A percentile compares a stretch with the other conserved stretches of the same genome.
Conservation (phyloP, 2,888 invertebrate genomes). For the Arctia plantaginis region DNA sequence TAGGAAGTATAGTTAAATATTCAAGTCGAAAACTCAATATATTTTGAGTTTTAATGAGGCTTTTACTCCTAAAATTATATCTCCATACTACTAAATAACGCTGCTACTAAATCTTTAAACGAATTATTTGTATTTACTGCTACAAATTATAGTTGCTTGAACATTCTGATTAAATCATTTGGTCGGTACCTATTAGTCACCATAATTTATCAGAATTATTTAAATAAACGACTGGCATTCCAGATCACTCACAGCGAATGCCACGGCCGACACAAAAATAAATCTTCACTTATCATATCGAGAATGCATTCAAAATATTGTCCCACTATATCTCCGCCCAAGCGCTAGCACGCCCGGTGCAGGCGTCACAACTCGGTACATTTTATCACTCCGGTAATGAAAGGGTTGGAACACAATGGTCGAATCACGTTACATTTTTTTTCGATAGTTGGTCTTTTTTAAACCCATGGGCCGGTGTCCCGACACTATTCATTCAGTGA, state of each 20-base stretch:
- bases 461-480: slow-evolving; percentile 76
- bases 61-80: background rate
- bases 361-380: slow-evolving; percentile 63
- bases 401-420: slow-evolving; percentile 80
- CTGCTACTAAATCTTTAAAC: background rate
- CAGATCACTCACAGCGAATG: slow-evolving; percentile 34
- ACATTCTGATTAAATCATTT: slow-evolving; percentile 16
- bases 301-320: slow-evolving; percentile 76
- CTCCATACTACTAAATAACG: background rate
- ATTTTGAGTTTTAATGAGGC: background rate
- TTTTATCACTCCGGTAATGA: slow-evolving; percentile 51
- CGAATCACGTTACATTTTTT: slow-evolving; percentile 81
- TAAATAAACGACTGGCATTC: slow-evolving; percentile 24
- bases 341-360: slow-evolving; percentile 65
- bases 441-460: slow-evolving; percentile 70
- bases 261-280: slow-evolving; percentile 43
- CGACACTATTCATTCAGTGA: slow-evolving; percentile 80
- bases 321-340: slow-evolving; percentile 73
- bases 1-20: too few species aligned
- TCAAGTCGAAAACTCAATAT: background rate
- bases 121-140: background rate
- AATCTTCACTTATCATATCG: slow-evolving; percentile 59
- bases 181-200: slow-evolving; percentile 20
- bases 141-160: slow-evolving; percentile 2
- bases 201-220: slow-evolving; percentile 30